A percentile compares a stretch with the other conserved stretches of the same genome.
These are phyloP conservation scores for Melipona bicolor DNA, from an alignment of 2,888 invertebrate species.

Conservation along the genomic window DNA sequence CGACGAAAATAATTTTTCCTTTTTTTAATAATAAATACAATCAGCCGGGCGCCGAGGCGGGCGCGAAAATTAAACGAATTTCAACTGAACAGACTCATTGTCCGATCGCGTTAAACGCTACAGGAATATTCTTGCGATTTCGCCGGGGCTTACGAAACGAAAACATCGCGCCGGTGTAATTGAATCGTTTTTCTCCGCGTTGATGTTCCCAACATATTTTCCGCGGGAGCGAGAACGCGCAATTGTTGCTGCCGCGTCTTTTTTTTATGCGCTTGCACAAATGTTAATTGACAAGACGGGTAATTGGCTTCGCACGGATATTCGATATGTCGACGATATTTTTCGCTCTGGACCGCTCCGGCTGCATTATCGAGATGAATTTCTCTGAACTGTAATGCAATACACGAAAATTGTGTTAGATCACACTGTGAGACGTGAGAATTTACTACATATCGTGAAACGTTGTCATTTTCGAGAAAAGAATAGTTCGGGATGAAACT, in stretches of 20 bases:
- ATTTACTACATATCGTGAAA: too few species aligned
- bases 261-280: conserved; percentile 19
- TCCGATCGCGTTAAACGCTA: conserved; percentile 13
- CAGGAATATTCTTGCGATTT: conserved; percentile 5
- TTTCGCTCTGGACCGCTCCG: background rate
- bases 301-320: conserved; percentile 45
- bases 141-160: background rate
- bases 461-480: too few species aligned
- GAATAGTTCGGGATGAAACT: too few species aligned
- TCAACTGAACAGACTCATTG: conserved; percentile 3
- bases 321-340: conserved; percentile 17
- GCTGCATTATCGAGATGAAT: background rate
- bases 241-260: background rate
- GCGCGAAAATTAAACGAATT: conserved; percentile 19
- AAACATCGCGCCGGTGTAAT: conserved; percentile 17
- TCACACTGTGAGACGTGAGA: too few species aligned
- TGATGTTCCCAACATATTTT: conserved; percentile 7
- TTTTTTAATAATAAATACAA: background rate
- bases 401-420: too few species aligned
- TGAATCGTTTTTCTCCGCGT: conserved; percentile 17
- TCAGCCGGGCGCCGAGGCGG: too few species aligned
- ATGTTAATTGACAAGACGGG: conserved; percentile 48
- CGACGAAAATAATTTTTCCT: background rate
- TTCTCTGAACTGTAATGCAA: background rate
- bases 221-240: background rate